Evolutionary conservation across 2,113 vertebrate genomes (phyloP), one percentile per base, ranked within the genome.

Genomic region (Dolichallabes microphthalmus): DNA sequence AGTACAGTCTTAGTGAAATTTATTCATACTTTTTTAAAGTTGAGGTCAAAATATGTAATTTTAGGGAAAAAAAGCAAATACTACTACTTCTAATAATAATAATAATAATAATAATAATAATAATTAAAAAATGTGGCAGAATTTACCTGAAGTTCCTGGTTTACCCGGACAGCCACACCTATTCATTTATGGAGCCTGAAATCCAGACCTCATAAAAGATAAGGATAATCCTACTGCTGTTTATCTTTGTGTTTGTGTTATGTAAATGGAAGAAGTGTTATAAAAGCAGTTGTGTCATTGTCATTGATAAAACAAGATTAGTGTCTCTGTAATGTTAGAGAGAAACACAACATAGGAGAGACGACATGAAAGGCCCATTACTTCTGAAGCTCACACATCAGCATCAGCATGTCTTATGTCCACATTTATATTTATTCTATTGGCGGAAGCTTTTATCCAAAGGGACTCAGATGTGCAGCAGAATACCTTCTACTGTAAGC

Each of bases 381-480:
- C 27, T 35, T 58, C 76, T 35, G 30, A 78, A 57, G 55, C 76
- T 78, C 30, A 32, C 53, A 35, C 55, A 78, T 58, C 55, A 78
- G 76, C 55, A 78, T 60, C 55, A 77, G 53, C 52, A 77, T 57
- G 75, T 35, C 4, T 58, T 58, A 78, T 78, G 55, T 58, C 76
- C 60, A 78, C 76, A 78, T 78, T 78, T 60, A 58, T 58, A 78
- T 78, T 78, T 78, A 78, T 58, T 35, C 9, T 13, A 27, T 58
- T 58, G 30, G 55, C 19, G 4, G 76, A 78, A 78, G 76, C 76
- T 58, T 78, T 78, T 78, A 78, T 78, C 76, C 76, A 58, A 58
- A 35, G 27, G 19, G 55, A 35, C 76, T 78, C 30, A 22, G 76
- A 32, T 78, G 17, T 58, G 30, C 76, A 58, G 27, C 9, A 58